Conservation (phyloP, 1,140 invertebrate genomes). For the Diuraphis noxia region DNA sequence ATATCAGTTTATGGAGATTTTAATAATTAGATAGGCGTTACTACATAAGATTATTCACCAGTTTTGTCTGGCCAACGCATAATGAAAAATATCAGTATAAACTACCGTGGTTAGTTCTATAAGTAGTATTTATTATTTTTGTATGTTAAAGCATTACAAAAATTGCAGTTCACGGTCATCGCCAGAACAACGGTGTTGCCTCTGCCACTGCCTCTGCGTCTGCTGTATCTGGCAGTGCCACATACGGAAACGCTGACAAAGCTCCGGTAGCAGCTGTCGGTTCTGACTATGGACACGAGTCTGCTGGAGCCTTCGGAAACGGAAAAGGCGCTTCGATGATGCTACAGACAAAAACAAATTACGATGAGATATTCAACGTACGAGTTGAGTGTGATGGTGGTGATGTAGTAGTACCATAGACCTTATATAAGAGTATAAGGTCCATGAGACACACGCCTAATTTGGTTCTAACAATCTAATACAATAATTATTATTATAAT, state of each 20-base stretch:
- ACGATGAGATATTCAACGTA: conserved; percentile 54
- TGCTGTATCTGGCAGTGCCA: neutral
- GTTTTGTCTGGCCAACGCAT: no score
- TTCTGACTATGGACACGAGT: neutral
- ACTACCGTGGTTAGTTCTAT: no score
- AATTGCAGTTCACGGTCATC: neutral
- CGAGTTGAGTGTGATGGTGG: conserved; percentile 30
- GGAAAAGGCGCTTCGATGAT: neutral
- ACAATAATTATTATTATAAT: no score
- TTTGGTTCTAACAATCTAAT: conserved; percentile 10
- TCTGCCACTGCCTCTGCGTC: neutral
- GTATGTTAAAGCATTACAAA: no score
- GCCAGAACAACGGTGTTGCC: neutral
- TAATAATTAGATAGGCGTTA: no score
- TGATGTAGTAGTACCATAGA: neutral
- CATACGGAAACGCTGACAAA: neutral
- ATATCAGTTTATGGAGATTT: no score
- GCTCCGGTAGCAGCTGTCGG: neutral
- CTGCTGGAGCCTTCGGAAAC: neutral
- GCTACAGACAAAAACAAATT: conserved; percentile 39
- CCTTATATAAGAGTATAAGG: no score
- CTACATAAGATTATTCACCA: no score
- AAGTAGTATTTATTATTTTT: no score
- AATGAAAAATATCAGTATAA: no score
- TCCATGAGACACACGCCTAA: neutral